Evolutionary conservation across 2,797 vertebrate genomes (phyloP).

Genomic region (Fratercula arctica): DNA sequence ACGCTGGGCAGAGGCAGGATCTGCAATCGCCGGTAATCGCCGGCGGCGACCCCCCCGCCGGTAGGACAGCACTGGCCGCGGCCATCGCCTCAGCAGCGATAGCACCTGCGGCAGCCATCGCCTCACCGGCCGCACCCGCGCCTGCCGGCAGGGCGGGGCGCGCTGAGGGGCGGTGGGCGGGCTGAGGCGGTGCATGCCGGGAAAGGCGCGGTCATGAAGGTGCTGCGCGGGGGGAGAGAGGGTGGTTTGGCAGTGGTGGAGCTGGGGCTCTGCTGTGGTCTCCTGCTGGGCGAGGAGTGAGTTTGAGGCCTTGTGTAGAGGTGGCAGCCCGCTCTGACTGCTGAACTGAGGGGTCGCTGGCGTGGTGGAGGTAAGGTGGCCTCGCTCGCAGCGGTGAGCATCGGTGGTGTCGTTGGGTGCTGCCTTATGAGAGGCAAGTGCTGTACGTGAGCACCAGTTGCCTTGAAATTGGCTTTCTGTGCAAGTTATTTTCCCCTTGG

Average conservation of each 20-base stretch:
- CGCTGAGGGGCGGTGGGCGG: too few species aligned
- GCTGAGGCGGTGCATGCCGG: background rate
- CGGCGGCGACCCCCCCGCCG: fast-evolving
- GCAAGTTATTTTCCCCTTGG: background rate
- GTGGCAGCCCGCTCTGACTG: fast-evolving
- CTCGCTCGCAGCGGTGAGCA: fast-evolving
- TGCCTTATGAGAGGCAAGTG: fast-evolving
- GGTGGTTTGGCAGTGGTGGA: fast-evolving
- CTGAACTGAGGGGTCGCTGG: too few species aligned
- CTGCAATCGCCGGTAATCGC: fast-evolving
- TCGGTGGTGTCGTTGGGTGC: fast-evolving
- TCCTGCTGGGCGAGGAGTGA: background rate
- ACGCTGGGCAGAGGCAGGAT: fast-evolving
- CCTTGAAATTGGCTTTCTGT: background rate
- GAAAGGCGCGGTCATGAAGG: background rate
- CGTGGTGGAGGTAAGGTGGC: background rate
- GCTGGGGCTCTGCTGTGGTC: fast-evolving
- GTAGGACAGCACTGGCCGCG: too few species aligned
- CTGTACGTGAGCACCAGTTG: fast-evolving
- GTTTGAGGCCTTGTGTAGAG: background rate
- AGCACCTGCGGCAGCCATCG: fast-evolving
- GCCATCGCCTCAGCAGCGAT: too few species aligned
- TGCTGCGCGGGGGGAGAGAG: fast-evolving
- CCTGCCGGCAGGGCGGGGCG: fast-evolving
- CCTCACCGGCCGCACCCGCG: fast-evolving